Conservation (phyloP, 2,797 vertebrate species). For the Melanotaenia trifasciata region DNA sequence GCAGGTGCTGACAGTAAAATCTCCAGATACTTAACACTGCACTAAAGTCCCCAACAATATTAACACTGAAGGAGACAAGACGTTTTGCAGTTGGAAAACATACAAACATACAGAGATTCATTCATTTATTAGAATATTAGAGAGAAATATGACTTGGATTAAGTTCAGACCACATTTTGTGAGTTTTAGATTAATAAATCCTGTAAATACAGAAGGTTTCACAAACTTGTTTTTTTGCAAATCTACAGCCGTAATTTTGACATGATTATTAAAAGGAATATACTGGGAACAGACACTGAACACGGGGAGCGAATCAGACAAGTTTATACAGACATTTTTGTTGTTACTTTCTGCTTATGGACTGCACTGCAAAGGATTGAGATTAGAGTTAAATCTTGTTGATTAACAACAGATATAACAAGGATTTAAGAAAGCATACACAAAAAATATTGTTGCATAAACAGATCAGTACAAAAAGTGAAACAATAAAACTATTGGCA, state of each 20-base stretch:
- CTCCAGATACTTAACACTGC: too few relatives aligned
- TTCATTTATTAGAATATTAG: conserved; percentile 17
- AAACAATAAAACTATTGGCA: conserved; percentile 25
- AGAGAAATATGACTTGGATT: conserved; percentile 4
- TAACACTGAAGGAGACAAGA: too few relatives aligned
- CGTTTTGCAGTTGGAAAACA: background rate
- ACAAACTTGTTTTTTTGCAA: background rate
- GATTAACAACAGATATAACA: conserved; percentile 10
- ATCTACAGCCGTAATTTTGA: conserved; percentile 4
- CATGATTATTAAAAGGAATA: background rate
- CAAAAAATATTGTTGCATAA: conserved; percentile 41
- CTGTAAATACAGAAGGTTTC: background rate
- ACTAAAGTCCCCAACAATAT: too few relatives aligned
- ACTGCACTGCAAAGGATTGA: background rate
- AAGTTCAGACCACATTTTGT: conserved; percentile 7
- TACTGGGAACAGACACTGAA: background rate
- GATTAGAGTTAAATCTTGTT: background rate
- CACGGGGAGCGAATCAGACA: background rate
- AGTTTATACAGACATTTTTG: background rate
- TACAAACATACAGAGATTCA: background rate
- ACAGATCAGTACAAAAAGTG: conserved; percentile 37
- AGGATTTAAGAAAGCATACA: conserved; percentile 8
- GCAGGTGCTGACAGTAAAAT: too few relatives aligned
- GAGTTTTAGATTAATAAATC: conserved; percentile 6
- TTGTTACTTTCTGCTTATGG: background rate